Conservation (phyloP, 2,113 vertebrate genomes). For the Hyla sarda region DNA sequence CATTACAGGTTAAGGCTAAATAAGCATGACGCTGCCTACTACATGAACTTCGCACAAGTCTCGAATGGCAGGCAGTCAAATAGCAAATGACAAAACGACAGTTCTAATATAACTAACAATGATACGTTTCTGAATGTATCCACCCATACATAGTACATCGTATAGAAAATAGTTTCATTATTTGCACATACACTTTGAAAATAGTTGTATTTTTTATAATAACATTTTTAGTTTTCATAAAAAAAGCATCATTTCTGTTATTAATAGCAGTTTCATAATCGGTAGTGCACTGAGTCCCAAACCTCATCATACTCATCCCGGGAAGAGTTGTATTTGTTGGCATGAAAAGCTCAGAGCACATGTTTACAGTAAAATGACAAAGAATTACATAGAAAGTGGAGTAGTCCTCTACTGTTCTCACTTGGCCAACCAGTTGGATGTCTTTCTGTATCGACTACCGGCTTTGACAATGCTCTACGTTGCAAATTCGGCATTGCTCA, state of each 20-base stretch:
- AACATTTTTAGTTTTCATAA: conserved; percentile 48
- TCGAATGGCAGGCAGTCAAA: conserved; percentile 38
- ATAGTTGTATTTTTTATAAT: conserved; percentile 54
- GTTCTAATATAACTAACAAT: conserved; percentile 45
- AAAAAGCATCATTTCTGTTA: conserved; percentile 48
- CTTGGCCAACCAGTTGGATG: conserved; percentile 36
- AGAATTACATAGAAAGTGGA: conserved; percentile 28
- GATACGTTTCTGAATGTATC: conserved; percentile 3
- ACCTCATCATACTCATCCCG: conserved; percentile 4
- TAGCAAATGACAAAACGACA: conserved; percentile 41
- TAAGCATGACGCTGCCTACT: conserved; percentile 15
- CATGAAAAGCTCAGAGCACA: conserved; percentile 34
- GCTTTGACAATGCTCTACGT: background rate
- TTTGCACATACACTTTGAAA: conserved; percentile 57
- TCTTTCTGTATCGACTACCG: background rate
- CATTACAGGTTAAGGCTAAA: conserved; percentile 43
- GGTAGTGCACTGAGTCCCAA: conserved; percentile 48
- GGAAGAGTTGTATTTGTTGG: conserved; percentile 14
- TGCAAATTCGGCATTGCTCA: conserved; percentile 19
- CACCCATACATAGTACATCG: conserved; percentile 45
- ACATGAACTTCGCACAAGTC: conserved; percentile 20
- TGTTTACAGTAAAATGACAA: conserved; percentile 41
- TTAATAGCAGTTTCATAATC: conserved; percentile 49
- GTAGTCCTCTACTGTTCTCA: conserved; percentile 12
- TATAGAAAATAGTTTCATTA: conserved; percentile 59